phyloP scores from a whole-genome alignment of 2,888 invertebrate species.

The Rhamnusium bicolor region DNA sequence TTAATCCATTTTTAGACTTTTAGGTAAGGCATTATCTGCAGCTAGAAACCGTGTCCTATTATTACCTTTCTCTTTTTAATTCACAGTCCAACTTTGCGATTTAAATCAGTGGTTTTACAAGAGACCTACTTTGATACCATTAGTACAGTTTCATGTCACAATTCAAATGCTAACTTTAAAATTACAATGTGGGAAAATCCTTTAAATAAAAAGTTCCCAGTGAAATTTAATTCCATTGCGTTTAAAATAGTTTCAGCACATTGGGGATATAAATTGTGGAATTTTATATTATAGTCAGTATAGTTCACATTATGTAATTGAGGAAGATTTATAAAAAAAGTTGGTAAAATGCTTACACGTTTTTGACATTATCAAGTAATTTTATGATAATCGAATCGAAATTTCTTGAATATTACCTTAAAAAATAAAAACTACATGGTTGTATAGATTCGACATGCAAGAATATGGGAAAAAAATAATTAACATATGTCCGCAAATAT shows the following conservation, averaged over 20 bases:
- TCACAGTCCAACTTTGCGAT: slow-evolving; percentile 2
- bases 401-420: too few relatives aligned
- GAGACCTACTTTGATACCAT: slow-evolving; percentile 22
- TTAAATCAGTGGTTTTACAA: slow-evolving; percentile 8
- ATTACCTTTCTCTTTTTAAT: not conserved
- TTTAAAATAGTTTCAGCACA: not conserved
- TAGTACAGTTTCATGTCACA: slow-evolving; percentile 23
- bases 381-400: too few relatives aligned
- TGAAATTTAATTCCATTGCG: not conserved
- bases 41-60: not conserved
- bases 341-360: not conserved
- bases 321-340: not conserved
- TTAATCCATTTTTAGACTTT: not conserved
- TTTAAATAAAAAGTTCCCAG: not conserved
- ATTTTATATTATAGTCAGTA: not conserved
- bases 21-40: not conserved
- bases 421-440: too few relatives aligned
- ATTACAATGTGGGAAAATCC: slow-evolving; percentile 8
- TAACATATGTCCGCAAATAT: too few relatives aligned
- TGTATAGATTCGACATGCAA: too few relatives aligned
- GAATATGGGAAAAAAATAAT: too few relatives aligned
- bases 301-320: not conserved
- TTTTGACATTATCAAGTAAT: too few relatives aligned
- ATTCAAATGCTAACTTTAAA: slow-evolving; percentile 16
- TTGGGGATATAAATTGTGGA: not conserved